Evolutionary conservation across 1,140 invertebrate genomes (phyloP).

Genomic region (Asbolus verrucosus): DNA sequence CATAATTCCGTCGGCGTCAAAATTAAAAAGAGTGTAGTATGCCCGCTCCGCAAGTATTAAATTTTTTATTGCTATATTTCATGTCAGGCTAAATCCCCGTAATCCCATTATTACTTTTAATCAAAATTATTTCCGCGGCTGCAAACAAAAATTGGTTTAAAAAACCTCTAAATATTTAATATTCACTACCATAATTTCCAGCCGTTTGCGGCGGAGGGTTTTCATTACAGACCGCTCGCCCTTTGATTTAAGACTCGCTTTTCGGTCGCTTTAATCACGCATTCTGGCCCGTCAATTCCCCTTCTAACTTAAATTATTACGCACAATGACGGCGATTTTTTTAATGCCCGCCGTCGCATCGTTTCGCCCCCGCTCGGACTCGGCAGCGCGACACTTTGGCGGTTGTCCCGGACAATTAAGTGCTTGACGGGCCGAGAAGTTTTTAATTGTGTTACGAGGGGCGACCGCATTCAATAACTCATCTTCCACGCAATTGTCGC

Average conservation of each 20-base stretch:
- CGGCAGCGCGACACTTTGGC: constrained; percentile 4
- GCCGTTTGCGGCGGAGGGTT: background rate
- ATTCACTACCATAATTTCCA: background rate
- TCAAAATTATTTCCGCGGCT: constrained; percentile 7
- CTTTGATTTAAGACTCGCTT: background rate
- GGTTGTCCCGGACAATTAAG: constrained; percentile 9
- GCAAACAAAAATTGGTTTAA: background rate
- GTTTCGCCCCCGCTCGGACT: too few relatives aligned
- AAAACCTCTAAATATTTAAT: constrained; percentile 5
- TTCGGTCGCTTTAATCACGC: too few relatives aligned
- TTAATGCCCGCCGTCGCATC: background rate
- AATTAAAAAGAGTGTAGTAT: background rate
- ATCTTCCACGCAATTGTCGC: too few relatives aligned
- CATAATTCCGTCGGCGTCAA: too few relatives aligned
- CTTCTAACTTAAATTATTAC: too few relatives aligned
- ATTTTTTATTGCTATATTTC: constrained; percentile 6
- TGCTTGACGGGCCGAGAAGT: background rate
- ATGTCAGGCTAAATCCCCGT: background rate
- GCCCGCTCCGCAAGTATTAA: background rate
- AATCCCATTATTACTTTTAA: constrained; percentile 11
- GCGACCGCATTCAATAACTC: constrained; percentile 23
- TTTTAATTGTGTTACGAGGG: constrained; percentile 24
- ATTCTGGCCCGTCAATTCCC: too few relatives aligned
- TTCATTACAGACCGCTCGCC: background rate
- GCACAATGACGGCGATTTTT: constrained; percentile 1